phyloP scores from a whole-genome alignment of 2,113 vertebrate species.

The Nesoenas mayeri region DNA sequence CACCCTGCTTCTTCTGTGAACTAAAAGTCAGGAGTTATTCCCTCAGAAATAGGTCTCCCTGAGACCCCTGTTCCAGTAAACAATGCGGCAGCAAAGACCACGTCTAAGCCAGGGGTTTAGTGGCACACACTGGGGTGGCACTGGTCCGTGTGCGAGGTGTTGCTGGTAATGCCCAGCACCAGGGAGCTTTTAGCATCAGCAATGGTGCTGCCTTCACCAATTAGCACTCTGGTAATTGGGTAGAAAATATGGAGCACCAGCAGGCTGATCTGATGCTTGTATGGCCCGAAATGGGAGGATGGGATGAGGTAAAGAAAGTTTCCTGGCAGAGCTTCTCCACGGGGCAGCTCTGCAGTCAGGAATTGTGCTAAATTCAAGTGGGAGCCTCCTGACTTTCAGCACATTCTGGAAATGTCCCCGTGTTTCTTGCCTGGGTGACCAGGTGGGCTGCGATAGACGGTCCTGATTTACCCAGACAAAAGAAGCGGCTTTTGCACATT shows the following conservation, averaged over 20 bases:
- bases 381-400: background rate
- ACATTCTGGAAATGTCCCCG: fast-evolving
- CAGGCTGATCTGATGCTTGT: background rate
- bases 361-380: background rate
- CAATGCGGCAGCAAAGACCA: background rate
- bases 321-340: background rate
- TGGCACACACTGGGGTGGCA: background rate
- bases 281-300: background rate
- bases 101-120: background rate
- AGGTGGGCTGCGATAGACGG: fast-evolving
- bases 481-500: background rate
- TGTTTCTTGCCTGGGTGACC: background rate
- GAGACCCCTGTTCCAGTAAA: background rate
- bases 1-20: background rate
- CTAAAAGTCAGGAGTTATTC: background rate
- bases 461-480: fast-evolving
- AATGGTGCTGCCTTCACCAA: background rate
- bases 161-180: background rate
- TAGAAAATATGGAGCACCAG: background rate
- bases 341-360: background rate
- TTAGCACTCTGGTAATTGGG: background rate
- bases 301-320: background rate
- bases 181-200: background rate
- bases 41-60: background rate
- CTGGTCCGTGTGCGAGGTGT: background rate